A percentile compares a stretch with the other conserved stretches of the same genome.
These are phyloP conservation scores for Phyllotreta cruciferae DNA, from an alignment of 2,888 invertebrate species.

Conservation along the genomic window DNA sequence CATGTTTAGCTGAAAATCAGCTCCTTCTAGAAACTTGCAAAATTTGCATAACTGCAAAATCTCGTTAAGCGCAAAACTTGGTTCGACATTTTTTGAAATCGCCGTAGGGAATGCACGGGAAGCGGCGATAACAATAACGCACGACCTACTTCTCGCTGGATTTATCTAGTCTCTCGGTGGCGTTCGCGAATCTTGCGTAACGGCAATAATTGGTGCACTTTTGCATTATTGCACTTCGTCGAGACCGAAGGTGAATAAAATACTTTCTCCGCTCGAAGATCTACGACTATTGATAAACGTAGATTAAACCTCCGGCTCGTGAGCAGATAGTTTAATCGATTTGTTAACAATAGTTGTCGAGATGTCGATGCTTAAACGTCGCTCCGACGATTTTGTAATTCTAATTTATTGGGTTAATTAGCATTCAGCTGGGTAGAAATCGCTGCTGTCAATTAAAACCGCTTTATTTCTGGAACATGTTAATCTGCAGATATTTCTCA, in stretches of 20 bases:
- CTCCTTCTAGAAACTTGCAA: too few species aligned
- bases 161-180: conserved; percentile 11
- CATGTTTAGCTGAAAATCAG: too few species aligned
- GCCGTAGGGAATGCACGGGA: conserved; percentile 1
- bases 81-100: too few species aligned
- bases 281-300: conserved; percentile 22
- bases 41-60: too few species aligned
- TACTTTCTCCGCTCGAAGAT: conserved; percentile 27
- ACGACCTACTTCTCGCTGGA: neutral
- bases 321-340: conserved; percentile 13
- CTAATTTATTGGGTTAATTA: too few species aligned
- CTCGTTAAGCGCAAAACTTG: too few species aligned
- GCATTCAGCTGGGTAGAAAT: too few species aligned
- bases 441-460: too few species aligned
- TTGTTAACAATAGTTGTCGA: conserved; percentile 20
- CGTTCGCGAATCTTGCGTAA: conserved; percentile 20
- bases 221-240: neutral
- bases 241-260: conserved; percentile 18
- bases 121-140: neutral
- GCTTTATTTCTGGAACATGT: too few species aligned
- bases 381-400: neutral
- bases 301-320: conserved; percentile 17
- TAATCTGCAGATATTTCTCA: too few species aligned
- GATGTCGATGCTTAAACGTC: neutral
- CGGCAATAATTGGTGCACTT: neutral